Evolutionary conservation across 2,888 invertebrate genomes (phyloP), one percentile per base, ranked within the genome.

Genomic region (Caenorhabditis japonica): DNA sequence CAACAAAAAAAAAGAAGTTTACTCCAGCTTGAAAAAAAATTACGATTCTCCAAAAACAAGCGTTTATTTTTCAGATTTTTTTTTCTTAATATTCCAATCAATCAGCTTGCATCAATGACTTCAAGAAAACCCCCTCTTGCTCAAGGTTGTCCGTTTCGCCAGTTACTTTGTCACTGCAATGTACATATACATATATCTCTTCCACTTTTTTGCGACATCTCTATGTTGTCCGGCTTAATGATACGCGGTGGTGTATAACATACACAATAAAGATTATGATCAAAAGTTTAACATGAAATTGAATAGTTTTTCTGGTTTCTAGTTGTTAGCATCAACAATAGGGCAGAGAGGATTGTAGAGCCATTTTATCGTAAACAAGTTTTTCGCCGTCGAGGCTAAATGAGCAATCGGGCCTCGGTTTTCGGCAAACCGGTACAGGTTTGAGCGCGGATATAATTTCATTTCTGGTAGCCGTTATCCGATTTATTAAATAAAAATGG

Each of bases 171-270:
- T 27, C 34, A 21, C 23, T 19, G 19, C 0, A 49, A 30, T 55
- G 62, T 64, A 47, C 38, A 64, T 53, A 55, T 19, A 25, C 23
- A 49, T 39, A 38, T 21, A 53, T 39, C 30, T n/a, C 47, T 64
- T 56, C 23, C 43, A 23, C 55, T 55, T 62, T 47, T 30, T 7
- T 33, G 49, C 41, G 46, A 38, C 43, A 56, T 43, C 49, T 43
- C 19, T 47, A 33, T 38, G 49, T 56, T 66, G 56, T 56, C 43
- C 56, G 66, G 66, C 66, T 66, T 66, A 43, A 56, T 56, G 66
- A 66, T 66, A 66, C 66, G 66, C 66, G 66, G 66, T 66, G 66
- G 66, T 66, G 66, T 66, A 66, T 66, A 66, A 66, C 66, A 66
- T 56, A 66, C 51, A 66, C 66, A 66, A 66, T 66, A 66, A 66